phyloP scores from a whole-genome alignment of 2,797 vertebrate genomes.

The Lemur catta region DNA sequence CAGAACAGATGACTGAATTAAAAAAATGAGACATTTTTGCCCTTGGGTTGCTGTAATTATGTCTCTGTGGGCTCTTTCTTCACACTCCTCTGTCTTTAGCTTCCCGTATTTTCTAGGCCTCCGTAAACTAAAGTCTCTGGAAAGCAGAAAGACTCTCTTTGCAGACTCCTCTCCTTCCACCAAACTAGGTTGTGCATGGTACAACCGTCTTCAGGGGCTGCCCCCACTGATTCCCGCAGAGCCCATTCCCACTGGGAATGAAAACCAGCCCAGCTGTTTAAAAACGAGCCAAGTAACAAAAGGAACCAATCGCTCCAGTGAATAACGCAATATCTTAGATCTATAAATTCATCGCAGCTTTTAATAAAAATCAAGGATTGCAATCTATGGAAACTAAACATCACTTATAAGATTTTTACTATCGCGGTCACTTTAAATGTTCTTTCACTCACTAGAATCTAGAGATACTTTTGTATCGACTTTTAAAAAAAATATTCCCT shows the following conservation, averaged over 20 bases:
- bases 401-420: neutral
- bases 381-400: neutral
- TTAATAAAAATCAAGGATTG: conserved; percentile 28
- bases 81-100: neutral
- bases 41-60: neutral
- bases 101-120: neutral
- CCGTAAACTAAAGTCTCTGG: neutral
- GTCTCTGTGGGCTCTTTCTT: neutral
- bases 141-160: neutral
- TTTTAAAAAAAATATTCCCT: neutral
- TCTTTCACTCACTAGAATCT: neutral
- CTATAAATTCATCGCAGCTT: neutral
- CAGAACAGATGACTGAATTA: neutral
- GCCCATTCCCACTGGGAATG: neutral
- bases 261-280: neutral
- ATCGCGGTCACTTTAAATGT: neutral
- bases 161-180: neutral
- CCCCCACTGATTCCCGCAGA: neutral
- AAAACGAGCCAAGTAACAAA: conserved; percentile 24
- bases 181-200: neutral
- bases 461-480: neutral
- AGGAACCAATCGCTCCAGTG: neutral
- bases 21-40: neutral
- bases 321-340: neutral
- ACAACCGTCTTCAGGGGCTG: neutral